Evolutionary conservation across 2,113 vertebrate species (phyloP).

Genomic region (Zosterops hypoxanthus): DNA sequence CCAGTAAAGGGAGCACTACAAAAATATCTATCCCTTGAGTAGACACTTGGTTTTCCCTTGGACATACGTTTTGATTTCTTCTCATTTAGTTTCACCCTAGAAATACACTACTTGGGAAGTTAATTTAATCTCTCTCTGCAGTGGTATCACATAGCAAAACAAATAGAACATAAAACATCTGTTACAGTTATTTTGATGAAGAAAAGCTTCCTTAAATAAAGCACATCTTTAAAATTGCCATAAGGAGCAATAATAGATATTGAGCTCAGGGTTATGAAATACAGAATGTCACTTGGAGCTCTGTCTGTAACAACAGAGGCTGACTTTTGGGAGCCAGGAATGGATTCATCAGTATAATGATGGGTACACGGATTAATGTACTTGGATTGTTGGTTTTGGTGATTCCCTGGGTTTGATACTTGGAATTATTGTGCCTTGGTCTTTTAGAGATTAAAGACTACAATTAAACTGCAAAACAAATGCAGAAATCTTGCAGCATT

Average conservation of each 20-base stretch:
- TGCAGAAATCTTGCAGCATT: background rate
- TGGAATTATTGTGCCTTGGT: background rate
- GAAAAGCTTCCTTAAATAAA: conserved; percentile 56
- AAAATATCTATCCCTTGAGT: background rate
- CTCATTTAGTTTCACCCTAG: background rate
- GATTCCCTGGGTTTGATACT: background rate
- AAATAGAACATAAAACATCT: conserved; percentile 49
- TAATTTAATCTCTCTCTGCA: conserved; percentile 37
- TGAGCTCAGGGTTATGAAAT: conserved; percentile 2
- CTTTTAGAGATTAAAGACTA: background rate
- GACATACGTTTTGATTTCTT: background rate
- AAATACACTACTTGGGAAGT: background rate
- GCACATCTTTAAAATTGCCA: conserved; percentile 37
- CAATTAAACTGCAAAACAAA: background rate
- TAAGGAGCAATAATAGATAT: conserved; percentile 18
- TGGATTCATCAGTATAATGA: background rate
- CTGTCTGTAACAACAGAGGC: background rate
- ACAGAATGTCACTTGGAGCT: background rate
- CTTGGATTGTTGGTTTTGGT: background rate
- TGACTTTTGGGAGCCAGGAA: conserved; percentile 8
- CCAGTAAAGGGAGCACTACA: background rate
- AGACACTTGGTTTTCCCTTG: background rate
- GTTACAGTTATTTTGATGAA: conserved; percentile 6
- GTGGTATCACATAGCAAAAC: conserved; percentile 18
- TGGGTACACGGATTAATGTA: background rate